Conservation (phyloP, 2,888 invertebrate genomes). For the Pemphredon lugubris region DNA sequence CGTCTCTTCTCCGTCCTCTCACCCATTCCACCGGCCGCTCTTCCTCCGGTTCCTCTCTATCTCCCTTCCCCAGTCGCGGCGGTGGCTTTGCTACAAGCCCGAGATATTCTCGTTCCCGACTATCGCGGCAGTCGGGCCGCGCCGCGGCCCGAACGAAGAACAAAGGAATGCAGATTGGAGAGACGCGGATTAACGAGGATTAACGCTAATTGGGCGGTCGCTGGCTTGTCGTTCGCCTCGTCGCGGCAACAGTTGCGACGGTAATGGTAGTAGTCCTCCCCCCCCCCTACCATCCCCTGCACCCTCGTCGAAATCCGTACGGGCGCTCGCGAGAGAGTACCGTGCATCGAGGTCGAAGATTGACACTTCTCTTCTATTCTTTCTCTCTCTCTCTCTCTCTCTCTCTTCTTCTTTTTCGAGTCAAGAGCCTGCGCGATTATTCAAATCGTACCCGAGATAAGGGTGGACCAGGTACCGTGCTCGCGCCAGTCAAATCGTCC, state of each 20-base stretch:
- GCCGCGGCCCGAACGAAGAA: conserved; percentile 53
- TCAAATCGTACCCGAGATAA: conserved; percentile 66
- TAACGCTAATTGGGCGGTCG: conserved; percentile 77
- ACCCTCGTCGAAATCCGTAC: not conserved
- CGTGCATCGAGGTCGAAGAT: conserved; percentile 34
- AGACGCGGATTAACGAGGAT: conserved; percentile 74
- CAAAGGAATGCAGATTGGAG: conserved; percentile 77
- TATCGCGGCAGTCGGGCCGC: conserved; percentile 28
- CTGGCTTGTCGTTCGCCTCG: conserved; percentile 24
- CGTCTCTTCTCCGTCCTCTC: conserved; percentile 11
- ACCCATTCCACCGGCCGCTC: not conserved
- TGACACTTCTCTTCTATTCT: too few relatives aligned
- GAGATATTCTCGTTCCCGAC: conserved; percentile 30
- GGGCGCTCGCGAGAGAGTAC: conserved; percentile 11
- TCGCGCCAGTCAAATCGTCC: conserved; percentile 35
- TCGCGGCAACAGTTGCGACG: conserved; percentile 17
- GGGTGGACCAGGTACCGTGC: not conserved
- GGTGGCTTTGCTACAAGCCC: conserved; percentile 1
- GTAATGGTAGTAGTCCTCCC: conserved; percentile 30
- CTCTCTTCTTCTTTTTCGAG: too few relatives aligned
- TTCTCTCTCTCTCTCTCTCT: too few relatives aligned
- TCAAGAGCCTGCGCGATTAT: conserved; percentile 75
- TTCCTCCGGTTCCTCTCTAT: not conserved
- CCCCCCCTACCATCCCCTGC: conserved; percentile 5
- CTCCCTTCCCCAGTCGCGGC: not conserved